Conservation (phyloP, 2,797 vertebrate species). For the Erpetoichthys calabaricus region DNA sequence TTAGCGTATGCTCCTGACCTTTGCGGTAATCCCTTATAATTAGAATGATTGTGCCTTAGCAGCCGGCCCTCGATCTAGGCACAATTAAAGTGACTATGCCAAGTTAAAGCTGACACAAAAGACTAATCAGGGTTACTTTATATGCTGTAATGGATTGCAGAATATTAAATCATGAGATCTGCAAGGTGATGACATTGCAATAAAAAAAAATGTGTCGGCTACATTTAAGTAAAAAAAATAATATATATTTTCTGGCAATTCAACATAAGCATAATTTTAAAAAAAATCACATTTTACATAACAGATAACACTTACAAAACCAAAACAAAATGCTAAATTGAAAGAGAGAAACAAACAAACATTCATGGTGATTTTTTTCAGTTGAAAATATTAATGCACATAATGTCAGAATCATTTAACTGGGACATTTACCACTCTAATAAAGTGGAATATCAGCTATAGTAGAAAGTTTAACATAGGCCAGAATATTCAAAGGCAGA, state of each 20-base stretch:
- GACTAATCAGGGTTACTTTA: background rate
- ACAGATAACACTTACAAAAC: too few relatives aligned
- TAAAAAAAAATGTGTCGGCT: background rate
- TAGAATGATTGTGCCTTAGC: slow-evolving; percentile 7
- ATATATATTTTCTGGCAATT: background rate
- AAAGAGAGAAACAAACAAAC: too few relatives aligned
- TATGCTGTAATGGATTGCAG: background rate
- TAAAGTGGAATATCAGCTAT: too few relatives aligned
- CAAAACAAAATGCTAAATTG: too few relatives aligned
- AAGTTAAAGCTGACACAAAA: slow-evolving; percentile 1
- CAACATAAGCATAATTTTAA: too few relatives aligned
- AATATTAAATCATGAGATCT: background rate
- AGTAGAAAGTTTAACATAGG: too few relatives aligned
- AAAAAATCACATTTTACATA: too few relatives aligned
- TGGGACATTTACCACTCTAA: too few relatives aligned
- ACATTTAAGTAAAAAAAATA: background rate
- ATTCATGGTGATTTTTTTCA: too few relatives aligned
- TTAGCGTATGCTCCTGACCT: slow-evolving; percentile 3
- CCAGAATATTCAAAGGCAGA: too few relatives aligned
- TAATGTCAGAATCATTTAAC: too few relatives aligned
- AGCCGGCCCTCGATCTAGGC: slow-evolving; percentile 2
- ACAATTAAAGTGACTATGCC: background rate
- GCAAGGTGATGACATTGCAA: slow-evolving; percentile 1
- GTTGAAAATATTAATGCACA: too few relatives aligned
- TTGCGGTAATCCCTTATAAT: slow-evolving; percentile 12